Percentiles rank a stretch among this genome's conserved stretches.
Evolutionary conservation across 2,888 invertebrate genomes (phyloP).

Genomic region (Oegoconia quadripuncta): DNA sequence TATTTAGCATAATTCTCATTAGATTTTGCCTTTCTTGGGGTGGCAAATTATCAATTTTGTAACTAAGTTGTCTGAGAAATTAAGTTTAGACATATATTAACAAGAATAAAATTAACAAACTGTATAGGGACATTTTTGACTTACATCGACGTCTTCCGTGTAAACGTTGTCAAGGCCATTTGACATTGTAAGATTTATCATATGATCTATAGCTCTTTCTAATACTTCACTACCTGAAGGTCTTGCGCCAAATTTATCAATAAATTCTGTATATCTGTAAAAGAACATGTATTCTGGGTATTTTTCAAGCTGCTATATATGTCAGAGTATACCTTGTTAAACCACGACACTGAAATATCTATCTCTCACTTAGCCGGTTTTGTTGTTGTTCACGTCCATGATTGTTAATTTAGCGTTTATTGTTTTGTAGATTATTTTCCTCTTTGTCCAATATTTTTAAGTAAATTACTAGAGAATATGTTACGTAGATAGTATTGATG

Average conservation of each 20-base stretch:
- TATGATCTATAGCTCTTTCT: constrained; percentile 83
- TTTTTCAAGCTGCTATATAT: background rate
- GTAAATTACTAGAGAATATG: too few relatives aligned
- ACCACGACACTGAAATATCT: background rate
- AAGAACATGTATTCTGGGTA: background rate
- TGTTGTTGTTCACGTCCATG: too few relatives aligned
- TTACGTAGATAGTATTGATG: too few relatives aligned
- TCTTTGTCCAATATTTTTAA: too few relatives aligned
- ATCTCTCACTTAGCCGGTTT: background rate
- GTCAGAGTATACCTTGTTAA: background rate
- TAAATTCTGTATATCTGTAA: constrained; percentile 46
- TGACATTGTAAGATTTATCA: constrained; percentile 54
- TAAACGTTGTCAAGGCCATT: constrained; percentile 76
- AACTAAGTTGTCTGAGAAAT: background rate
- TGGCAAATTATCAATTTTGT: background rate
- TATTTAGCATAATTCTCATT: background rate
- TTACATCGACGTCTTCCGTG: constrained; percentile 80
- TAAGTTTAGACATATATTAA: background rate
- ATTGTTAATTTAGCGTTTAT: too few relatives aligned
- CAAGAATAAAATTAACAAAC: background rate
- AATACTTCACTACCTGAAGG: constrained; percentile 79
- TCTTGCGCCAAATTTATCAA: constrained; percentile 80
- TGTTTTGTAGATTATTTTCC: too few relatives aligned
- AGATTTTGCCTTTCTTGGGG: background rate
- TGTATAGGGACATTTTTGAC: too few relatives aligned